Evolutionary conservation across 1,140 invertebrate genomes (phyloP).

Genomic region (Drosophila orosa): DNA sequence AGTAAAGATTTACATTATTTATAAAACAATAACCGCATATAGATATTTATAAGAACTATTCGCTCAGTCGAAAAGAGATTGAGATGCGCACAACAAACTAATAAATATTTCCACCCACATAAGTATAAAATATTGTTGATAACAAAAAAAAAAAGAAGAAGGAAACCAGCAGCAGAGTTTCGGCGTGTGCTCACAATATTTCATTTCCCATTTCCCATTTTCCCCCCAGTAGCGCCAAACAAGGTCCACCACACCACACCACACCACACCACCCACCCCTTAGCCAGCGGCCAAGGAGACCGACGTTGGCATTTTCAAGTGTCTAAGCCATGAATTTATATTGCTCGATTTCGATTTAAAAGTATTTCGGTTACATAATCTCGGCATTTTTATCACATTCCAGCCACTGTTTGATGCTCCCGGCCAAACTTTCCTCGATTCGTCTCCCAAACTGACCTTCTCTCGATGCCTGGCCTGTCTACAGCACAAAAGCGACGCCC

Average conservation of each 20-base stretch:
- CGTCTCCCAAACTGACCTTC: slow-evolving; percentile 26
- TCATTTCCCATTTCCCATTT: slow-evolving; percentile 62
- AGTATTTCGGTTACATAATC: slow-evolving; percentile 82
- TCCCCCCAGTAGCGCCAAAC: slow-evolving; percentile 8
- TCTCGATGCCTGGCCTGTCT: background rate
- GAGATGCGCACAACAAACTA: slow-evolving; percentile 64
- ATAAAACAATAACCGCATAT: background rate
- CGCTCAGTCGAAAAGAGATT: background rate
- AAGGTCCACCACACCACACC: background rate
- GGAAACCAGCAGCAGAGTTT: background rate
- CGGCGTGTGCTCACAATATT: slow-evolving; percentile 60
- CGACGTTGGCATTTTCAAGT: slow-evolving; percentile 65
- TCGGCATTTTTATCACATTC: slow-evolving; percentile 78
- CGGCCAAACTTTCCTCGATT: slow-evolving; percentile 23
- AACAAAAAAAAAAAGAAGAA: slow-evolving; percentile 49
- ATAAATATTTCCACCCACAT: slow-evolving; percentile 74
- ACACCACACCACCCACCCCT: background rate
- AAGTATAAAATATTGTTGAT: slow-evolving; percentile 76
- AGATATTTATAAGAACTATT: background rate
- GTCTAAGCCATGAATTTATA: slow-evolving; percentile 82
- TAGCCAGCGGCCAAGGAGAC: slow-evolving; percentile 11
- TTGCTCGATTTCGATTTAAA: slow-evolving; percentile 81
- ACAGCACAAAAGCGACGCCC: background rate
- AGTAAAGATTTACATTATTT: background rate
- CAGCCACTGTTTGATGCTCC: slow-evolving; percentile 66